Evolutionary conservation across 1,140 invertebrate genomes (phyloP), one percentile per base, ranked within the genome.

Genomic region (Propsilocerus akamusi): DNA sequence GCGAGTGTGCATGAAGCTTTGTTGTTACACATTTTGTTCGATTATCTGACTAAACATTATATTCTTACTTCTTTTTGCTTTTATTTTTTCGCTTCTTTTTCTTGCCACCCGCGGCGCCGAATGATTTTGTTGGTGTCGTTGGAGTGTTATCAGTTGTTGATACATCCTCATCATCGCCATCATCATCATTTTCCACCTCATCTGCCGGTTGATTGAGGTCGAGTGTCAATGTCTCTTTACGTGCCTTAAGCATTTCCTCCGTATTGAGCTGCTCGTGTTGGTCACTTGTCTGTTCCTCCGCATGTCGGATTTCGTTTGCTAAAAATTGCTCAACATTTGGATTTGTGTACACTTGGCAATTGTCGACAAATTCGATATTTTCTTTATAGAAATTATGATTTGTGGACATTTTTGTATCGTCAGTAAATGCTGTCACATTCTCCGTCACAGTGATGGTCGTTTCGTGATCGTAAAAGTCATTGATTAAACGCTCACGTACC

Each of bases 381-480:
- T 41, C 34, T 20, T 17, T n/a, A n/a, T n/a, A n/a, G n/a, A n/a
- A n/a, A n/a, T n/a, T n/a, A 30, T n/a, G 28, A 30, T 8, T n/a
- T n/a, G 8, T 8, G 57, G 25, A 62, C 48, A 48, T 56, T 53
- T 30, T n/a, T n/a, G n/a, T n/a, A n/a, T n/a, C n/a, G n/a, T n/a
- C n/a, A n/a, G n/a, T n/a, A n/a, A n/a, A n/a, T n/a, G n/a, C 59
- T 50, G 14, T 56, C 55, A 17, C 5, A 5, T 22, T 12, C 4
- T 26, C 25, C 1, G 12, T n/a, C 8, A 10, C 5, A n/a, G 5
- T 25, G 46, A 7, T 25, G 24, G 14, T 8, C 8, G 8, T 30
- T n/a, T 30, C 28, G 8, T 25, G 46, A 26, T 25, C 25, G 11
- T 25, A 25, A 47, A 25, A 47, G 12, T 47, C 25, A 12, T 26